Evolutionary conservation across 2,797 vertebrate genomes (phyloP), one percentile per base, ranked within the genome.

Genomic region (Melanotaenia boesemani): DNA sequence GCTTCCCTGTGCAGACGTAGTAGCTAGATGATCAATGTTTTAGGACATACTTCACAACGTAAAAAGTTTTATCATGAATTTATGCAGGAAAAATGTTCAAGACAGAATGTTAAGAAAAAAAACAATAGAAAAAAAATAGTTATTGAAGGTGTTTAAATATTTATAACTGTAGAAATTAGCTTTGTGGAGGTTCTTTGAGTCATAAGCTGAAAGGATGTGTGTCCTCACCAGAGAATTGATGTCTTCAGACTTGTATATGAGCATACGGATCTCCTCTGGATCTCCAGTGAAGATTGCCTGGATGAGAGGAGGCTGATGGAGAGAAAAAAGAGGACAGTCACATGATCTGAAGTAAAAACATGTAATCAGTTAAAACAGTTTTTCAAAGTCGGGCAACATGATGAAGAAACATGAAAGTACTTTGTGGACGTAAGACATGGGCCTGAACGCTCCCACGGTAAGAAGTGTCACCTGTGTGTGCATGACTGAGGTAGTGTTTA

Each of bases 231-330:
- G 92, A 84, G 95, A 95, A 5, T 99, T 99, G 88, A 99, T 96
- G 89, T 99, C 97, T 89, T 99, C 97, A 0, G 97, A 97, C 91
- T 99, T 99, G 92, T 97, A 97, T 86, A 99, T 98, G 85, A 99
- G 92, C 95, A 96, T 95, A 2, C 97, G 96, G 76, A 99, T 98
- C 93, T 99, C 97, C 66, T 99, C 98, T 1, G 96, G 96, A 85
- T 99, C 97, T n/a, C 97, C 96, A 0, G 95, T 97, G 92, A 99
- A 99, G 90, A 99, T 97, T 0, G 97, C 97, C 82, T 99, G 97
- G 89, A 99, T 94, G 86, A 99, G 95, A 6, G 96, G 96, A 39
- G 98, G 97, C 98, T 99, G 77, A 55, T 62, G 63, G 79, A 37
- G 15, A 37, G 15, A 7, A 57, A 44, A 7, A 37, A 61, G 18